Evolutionary conservation across 1,140 invertebrate genomes (phyloP), one percentile per base, ranked within the genome.

Genomic region (Meloidogyne hapla): DNA sequence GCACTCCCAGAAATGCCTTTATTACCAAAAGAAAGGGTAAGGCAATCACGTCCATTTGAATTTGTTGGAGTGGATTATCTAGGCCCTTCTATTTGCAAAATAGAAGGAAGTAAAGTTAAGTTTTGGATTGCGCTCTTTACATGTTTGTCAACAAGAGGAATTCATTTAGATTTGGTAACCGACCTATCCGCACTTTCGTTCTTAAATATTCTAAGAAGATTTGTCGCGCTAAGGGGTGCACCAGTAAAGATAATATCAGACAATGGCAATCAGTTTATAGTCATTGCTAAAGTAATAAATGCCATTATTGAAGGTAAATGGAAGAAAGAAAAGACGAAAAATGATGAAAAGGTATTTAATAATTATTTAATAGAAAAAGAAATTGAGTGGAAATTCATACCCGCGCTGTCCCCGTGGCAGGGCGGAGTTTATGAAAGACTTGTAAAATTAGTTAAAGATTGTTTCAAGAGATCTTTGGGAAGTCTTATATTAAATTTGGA

Each of bases 241-340:
- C 66, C 66, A 9, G 23, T 21, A 1, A 4, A 42, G 8, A 68
- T 68, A 15, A 68, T 68, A 0, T 40, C 66, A 1, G 66, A 68
- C 23, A 68, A 68, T 26, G 66, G 21, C n/a, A 68, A 33, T 9
- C 21, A 68, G 23, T 68, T 68, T 68, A 42, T 25, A n/a, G 0
- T n/a, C 8, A 21, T 42, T 3, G 66, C 66, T 0, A 26, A 68
- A 25, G 23, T 68, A 25, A 42, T 42, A 10, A 42, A 25, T 82
- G 81, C 79, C 61, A 74, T 26, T 62, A 70, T 61, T 21, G n/a
- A 62, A 45, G 23, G 45, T 13, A 63, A 62, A 73, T 73, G 45
- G 23, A 21, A 21, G 48, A 65, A 18, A 25, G 3, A 21, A 25
- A 73, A 66, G 8, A 18, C 2, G 13, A 64, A 42, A 10, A 62